Evolutionary conservation across 2,113 vertebrate species (phyloP).

Genomic region (Onychostoma macrolepis): DNA sequence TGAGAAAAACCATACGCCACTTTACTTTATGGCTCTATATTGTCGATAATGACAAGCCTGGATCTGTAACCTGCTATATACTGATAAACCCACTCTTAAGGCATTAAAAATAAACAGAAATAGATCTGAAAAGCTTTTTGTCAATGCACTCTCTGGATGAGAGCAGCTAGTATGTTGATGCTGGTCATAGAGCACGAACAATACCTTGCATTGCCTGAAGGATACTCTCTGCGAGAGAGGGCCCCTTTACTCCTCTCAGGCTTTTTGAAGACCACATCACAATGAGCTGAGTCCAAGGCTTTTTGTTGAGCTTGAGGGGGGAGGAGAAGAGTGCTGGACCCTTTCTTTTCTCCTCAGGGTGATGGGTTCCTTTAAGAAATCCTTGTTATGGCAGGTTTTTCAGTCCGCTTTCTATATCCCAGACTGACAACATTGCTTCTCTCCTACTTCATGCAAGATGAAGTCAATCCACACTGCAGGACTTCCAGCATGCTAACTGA

Average conservation of each 20-base stretch:
- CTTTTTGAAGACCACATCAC: conserved; percentile 34
- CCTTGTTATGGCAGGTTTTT: conserved; percentile 38
- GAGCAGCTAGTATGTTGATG: conserved; percentile 33
- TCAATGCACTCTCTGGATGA: not conserved
- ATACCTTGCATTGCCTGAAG: conserved; percentile 41
- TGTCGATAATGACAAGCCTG: conserved; percentile 8
- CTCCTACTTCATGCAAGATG: not conserved
- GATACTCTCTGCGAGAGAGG: conserved; percentile 17
- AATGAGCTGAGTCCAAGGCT: conserved; percentile 34
- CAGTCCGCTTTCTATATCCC: not conserved
- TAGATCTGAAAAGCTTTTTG: conserved; percentile 15
- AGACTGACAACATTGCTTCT: conserved; percentile 21
- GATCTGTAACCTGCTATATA: conserved; percentile 15
- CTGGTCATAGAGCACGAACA: conserved; percentile 38
- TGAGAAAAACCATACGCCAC: conserved; percentile 17
- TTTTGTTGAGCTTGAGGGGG: conserved; percentile 31
- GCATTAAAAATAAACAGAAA: not conserved
- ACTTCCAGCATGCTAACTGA: conserved; percentile 20
- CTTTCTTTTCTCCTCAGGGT: conserved; percentile 35
- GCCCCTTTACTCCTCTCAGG: not conserved
- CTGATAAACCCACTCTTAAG: conserved; percentile 9
- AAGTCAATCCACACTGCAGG: not conserved
- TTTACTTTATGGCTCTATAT: conserved; percentile 10
- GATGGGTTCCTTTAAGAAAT: conserved; percentile 22
- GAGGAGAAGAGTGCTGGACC: conserved; percentile 21